Conservation (phyloP, 2,113 vertebrate species). For the Phasianus colchicus region DNA sequence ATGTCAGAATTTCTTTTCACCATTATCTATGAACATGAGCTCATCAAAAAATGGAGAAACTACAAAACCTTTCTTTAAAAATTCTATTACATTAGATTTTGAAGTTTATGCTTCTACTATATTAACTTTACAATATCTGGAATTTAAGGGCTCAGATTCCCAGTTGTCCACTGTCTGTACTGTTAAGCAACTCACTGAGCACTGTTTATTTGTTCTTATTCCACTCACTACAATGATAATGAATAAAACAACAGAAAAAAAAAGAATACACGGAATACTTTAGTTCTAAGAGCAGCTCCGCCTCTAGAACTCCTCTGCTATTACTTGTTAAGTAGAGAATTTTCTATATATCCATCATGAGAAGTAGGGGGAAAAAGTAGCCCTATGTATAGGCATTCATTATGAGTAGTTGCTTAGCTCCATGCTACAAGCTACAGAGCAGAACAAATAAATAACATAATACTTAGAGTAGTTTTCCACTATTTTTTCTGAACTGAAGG, state of each 20-base stretch:
- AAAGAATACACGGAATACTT: background rate
- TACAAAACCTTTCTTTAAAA: background rate
- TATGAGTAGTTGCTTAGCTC: background rate
- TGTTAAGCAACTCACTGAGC: background rate
- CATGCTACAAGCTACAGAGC: background rate
- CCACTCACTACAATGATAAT: background rate
- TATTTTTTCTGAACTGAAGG: background rate
- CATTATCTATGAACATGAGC: background rate
- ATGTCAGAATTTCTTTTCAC: background rate
- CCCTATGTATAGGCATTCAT: background rate
- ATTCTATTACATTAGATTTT: background rate
- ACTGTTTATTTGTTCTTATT: background rate
- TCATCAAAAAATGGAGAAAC: background rate
- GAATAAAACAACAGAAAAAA: background rate
- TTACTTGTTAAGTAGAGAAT: background rate
- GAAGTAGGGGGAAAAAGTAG: background rate
- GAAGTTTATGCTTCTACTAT: background rate
- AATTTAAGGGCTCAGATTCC: background rate
- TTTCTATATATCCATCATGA: background rate
- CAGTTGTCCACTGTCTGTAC: background rate
- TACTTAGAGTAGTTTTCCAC: background rate
- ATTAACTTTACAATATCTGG: background rate
- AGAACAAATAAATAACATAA: background rate
- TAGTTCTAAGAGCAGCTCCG: background rate
- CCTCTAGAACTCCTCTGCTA: background rate